Percentiles rank a stretch among this genome's conserved stretches.
These are phyloP conservation scores for Oscheius sp. DNA, from an alignment of 2,888 invertebrate genomes.

Conservation along the genomic window DNA sequence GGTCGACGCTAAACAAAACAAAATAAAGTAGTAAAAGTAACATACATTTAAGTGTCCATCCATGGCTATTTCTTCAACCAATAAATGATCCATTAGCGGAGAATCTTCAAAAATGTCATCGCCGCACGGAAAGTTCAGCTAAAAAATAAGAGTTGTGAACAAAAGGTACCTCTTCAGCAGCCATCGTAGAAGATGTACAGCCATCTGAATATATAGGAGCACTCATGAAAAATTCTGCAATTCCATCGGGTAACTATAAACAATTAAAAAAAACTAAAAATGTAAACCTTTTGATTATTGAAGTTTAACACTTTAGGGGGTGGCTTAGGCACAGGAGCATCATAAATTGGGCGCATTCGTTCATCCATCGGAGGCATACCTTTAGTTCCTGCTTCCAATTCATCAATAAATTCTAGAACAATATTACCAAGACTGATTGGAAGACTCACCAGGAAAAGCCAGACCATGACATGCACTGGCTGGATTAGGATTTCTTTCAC, in stretches of 20 bases:
- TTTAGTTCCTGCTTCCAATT: constrained; percentile 53
- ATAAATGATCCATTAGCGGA: constrained; percentile 1
- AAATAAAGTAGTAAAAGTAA: neutral
- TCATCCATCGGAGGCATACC: constrained; percentile 52
- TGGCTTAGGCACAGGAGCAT: neutral
- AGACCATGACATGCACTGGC: constrained; percentile 83
- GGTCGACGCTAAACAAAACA: neutral
- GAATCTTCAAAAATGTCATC: constrained; percentile 7
- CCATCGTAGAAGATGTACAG: neutral
- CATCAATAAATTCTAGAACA: constrained; percentile 50
- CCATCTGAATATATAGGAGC: neutral
- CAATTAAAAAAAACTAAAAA: neutral
- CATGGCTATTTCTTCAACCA: neutral
- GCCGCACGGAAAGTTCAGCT: neutral
- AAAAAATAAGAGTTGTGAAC: neutral
- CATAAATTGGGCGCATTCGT: neutral
- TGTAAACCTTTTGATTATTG: neutral
- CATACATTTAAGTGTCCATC: neutral
- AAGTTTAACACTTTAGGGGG: neutral
- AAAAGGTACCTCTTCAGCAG: neutral
- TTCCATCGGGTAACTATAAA: neutral
- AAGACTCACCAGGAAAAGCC: constrained; percentile 83
- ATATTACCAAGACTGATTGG: neutral
- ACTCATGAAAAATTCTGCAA: neutral
- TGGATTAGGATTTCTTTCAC: constrained; percentile 89